Base-by-base conservation (phyloP, 1,140 invertebrate species). In the Meloidogyne exigua region DNA sequence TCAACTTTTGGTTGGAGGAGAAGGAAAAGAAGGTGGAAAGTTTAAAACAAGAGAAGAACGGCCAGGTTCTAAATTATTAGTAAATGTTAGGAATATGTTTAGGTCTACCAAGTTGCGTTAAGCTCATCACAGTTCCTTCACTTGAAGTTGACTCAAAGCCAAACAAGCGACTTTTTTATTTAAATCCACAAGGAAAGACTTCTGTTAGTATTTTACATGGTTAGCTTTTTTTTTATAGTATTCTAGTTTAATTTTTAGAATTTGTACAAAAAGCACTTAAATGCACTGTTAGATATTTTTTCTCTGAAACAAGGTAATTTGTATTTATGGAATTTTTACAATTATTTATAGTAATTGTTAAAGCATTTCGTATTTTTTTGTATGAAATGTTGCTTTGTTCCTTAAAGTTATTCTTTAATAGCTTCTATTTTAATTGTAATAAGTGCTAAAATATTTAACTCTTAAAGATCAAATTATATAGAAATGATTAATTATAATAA, bases 211-310 rank as follows among this genome's bases (percentile, higher is more conserved):
- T 83, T 76, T 62, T 83, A n/a, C 82, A 83, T 68, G 72, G 72
- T 73, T 25, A 63, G 44, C 25, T 21, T 72, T 57, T 72, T 4
- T 25, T 32, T 65, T 25, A 9, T 0, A 25, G 21, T 42, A 32
- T 26, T 64, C 13, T 72, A 64, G 2, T 25, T 65, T 25, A 64
- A 72, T 25, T 73, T 57, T 57, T 25, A 73, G 82, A 83, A 63
- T 84, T 80, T 73, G 80, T 83, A 32, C 82, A 83, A 63, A 83
- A 83, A 63, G 78, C 85, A 5, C 73, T 83, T 11, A 84, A 83
- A 66, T 69, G 75, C 42, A 66, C 76, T n/a, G 79, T 82, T 42
- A 63, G 68, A 36, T 82, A 82, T 68, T 69, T 75, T 26, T 72
- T 73, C 28, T 69, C 57, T 67, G 81, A 82, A 62, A 76, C 81